Conservation (phyloP, 1,140 invertebrate species). For the Zaprionus gabonicus region DNA sequence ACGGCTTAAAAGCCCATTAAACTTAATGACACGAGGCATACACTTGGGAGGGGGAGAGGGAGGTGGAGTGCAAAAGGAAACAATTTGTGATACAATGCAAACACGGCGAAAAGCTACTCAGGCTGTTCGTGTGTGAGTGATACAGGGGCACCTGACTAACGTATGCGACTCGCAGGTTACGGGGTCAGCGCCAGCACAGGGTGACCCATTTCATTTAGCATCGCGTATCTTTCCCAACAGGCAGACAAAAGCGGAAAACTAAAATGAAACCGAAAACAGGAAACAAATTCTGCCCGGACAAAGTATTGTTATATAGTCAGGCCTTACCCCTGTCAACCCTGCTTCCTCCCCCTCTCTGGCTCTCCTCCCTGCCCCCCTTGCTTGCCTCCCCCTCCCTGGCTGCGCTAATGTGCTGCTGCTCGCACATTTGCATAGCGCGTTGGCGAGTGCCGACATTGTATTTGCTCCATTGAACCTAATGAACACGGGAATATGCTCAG, state of each 20-base stretch:
- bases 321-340: background rate
- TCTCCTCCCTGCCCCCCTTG: no score
- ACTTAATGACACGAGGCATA: conserved; percentile 28
- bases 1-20: conserved; percentile 57
- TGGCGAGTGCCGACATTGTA: conserved; percentile 21
- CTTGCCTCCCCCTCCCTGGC: conserved; percentile 16
- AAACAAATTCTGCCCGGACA: conserved; percentile 27
- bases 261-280: conserved; percentile 63
- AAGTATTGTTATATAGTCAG: conserved; percentile 19
- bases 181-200: background rate
- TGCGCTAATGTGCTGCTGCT: conserved; percentile 55
- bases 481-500: conserved; percentile 32
- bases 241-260: conserved; percentile 31
- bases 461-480: conserved; percentile 58
- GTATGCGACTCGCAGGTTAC: conserved; percentile 3
- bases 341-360: background rate
- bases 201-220: conserved; percentile 31
- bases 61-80: conserved; percentile 41
- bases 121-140: conserved; percentile 16
- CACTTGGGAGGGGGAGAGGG: background rate
- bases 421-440: conserved; percentile 57
- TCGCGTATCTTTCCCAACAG: conserved; percentile 29
- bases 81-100: conserved; percentile 56
- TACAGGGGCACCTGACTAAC: conserved; percentile 17
- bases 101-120: conserved; percentile 32